phyloP scores from a whole-genome alignment of 1,140 invertebrate species.

The Drosophila truncata region DNA sequence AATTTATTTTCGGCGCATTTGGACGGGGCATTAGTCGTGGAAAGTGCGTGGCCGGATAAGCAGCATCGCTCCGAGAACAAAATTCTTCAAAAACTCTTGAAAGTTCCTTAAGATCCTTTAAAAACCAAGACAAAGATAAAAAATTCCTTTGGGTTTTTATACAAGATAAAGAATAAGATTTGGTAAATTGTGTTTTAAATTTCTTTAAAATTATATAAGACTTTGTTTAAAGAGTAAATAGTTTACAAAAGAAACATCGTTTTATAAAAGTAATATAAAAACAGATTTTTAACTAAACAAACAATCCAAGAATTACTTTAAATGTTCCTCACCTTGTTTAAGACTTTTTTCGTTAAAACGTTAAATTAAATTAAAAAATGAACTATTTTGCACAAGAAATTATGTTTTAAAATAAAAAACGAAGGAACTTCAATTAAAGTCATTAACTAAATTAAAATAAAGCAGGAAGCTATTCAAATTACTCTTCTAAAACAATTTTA shows the following conservation, averaged over 20 bases:
- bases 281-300: not conserved
- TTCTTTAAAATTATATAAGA: not conserved
- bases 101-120: not conserved
- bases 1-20: constrained; percentile 55
- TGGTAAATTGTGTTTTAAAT: not conserved
- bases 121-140: not conserved
- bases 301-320: not conserved
- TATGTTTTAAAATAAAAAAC: not conserved
- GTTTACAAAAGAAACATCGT: not conserved
- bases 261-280: not conserved
- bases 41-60: constrained; percentile 69
- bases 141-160: not conserved
- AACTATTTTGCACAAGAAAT: not conserved
- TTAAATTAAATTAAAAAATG: not conserved
- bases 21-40: constrained; percentile 65
- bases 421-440: not conserved
- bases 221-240: not conserved
- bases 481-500: not conserved
- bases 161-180: not conserved
- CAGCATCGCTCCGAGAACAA: constrained; percentile 46
- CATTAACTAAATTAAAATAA: not conserved
- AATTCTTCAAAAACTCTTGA: constrained; percentile 3
- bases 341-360: not conserved
- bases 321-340: not conserved
- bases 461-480: not conserved